A percentile compares a stretch with the other conserved stretches of the same genome.
phyloP scores from a whole-genome alignment of 2,888 invertebrate genomes.

The Spicauda simplicius region DNA sequence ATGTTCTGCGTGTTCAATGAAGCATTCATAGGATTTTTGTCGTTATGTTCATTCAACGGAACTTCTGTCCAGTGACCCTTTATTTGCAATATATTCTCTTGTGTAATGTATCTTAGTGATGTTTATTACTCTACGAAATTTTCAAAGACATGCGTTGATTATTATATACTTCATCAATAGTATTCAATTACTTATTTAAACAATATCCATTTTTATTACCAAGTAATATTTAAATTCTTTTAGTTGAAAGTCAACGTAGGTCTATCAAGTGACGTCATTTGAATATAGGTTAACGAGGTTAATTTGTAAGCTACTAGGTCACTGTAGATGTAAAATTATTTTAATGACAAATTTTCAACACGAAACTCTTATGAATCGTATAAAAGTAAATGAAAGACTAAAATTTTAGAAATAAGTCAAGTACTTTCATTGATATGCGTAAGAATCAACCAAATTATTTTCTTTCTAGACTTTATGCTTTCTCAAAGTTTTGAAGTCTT shows the following conservation, averaged over 20 bases:
- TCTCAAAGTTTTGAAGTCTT: no score
- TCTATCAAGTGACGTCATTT: slow-evolving; percentile 30
- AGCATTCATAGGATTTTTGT: no score
- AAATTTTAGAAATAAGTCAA: not conserved
- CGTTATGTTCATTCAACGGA: no score
- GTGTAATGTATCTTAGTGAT: no score
- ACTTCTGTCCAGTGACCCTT: no score
- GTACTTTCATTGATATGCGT: not conserved
- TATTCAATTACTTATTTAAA: no score
- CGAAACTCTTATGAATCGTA: slow-evolving; percentile 15
- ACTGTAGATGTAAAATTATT: slow-evolving; percentile 29
- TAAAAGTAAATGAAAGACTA: slow-evolving; percentile 5
- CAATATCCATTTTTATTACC: not conserved
- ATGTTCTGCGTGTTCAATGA: no score
- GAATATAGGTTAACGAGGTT: slow-evolving; percentile 35
- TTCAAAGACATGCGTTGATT: no score
- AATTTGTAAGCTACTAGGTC: slow-evolving; percentile 34
- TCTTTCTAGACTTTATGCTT: not conserved
- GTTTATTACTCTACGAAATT: no score
- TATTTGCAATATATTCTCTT: no score
- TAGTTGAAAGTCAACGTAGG: slow-evolving; percentile 14
- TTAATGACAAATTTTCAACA: slow-evolving; percentile 30
- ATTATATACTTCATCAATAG: no score
- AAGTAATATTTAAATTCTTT: slow-evolving; percentile 8
- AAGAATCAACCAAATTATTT: not conserved